Percentiles rank a stretch among this genome's conserved stretches.
phyloP scores from a whole-genome alignment of 2,888 invertebrate genomes.

The Troglohyphantes excavatus region DNA sequence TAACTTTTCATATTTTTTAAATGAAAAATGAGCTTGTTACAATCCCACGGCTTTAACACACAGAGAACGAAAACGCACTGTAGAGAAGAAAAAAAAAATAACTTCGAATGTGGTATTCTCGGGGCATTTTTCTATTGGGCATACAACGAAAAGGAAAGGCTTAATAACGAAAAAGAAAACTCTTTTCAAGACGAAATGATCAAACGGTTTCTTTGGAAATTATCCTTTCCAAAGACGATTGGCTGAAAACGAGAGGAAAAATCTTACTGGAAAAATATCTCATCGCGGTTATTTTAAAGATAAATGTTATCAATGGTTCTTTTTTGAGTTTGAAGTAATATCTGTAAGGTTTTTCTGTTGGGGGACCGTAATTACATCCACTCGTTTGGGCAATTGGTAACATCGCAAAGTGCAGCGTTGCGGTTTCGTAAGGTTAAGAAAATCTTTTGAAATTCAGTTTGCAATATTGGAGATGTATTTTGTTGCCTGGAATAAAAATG shows the following conservation, averaged over 20 bases:
- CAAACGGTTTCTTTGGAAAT: slow-evolving; percentile 54
- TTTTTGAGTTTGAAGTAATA: slow-evolving; percentile 27
- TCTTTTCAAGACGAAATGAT: slow-evolving; percentile 39
- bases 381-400: slow-evolving; percentile 36
- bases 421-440: background rate
- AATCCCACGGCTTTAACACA: background rate
- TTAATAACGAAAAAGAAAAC: slow-evolving; percentile 51
- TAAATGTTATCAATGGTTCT: slow-evolving; percentile 49
- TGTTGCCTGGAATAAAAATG: too few species aligned
- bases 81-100: slow-evolving; percentile 12
- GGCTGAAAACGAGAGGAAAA: slow-evolving; percentile 33
- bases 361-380: slow-evolving; percentile 33
- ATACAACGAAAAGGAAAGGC: slow-evolving; percentile 45
- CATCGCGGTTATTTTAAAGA: slow-evolving; percentile 32
- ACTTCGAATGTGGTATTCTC: slow-evolving; percentile 42
- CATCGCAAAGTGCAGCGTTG: background rate
- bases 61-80: background rate
- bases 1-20: background rate
- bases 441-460: background rate
- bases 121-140: slow-evolving; percentile 33
- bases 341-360: slow-evolving; percentile 25
- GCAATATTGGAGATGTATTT: too few species aligned
- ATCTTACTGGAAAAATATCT: slow-evolving; percentile 22
- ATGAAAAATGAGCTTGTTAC: slow-evolving; percentile 11
- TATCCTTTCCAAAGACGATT: slow-evolving; percentile 38